Percentiles rank a stretch among this genome's conserved stretches.
Evolutionary conservation across 1,140 invertebrate genomes (phyloP).

Genomic region (Berghia stephanieae): DNA sequence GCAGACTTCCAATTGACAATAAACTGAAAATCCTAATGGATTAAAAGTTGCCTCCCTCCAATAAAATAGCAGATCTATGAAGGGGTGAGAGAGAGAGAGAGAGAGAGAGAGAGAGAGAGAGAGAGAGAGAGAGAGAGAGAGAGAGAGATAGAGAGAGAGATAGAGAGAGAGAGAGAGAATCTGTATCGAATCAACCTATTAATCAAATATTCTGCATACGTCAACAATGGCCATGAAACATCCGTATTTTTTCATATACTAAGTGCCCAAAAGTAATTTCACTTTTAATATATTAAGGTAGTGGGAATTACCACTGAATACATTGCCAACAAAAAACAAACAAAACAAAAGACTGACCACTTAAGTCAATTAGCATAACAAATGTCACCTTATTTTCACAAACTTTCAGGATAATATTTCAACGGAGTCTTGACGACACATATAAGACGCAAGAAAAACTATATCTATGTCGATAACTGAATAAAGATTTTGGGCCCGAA

Average conservation of each 20-base stretch:
- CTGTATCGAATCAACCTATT: not conserved
- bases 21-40: no score
- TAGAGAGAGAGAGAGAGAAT: conserved; percentile 8
- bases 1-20: no score
- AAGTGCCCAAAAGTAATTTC: not conserved
- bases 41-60: no score
- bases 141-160: not conserved
- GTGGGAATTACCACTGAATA: not conserved
- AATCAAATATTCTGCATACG: no score
- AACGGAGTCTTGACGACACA: no score
- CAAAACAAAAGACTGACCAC: not conserved
- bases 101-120: conserved; percentile 1
- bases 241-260: not conserved
- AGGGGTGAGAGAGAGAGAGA: conserved; percentile 14
- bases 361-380: no score
- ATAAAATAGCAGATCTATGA: no score
- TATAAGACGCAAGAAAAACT: no score
- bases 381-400: no score
- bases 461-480: no score
- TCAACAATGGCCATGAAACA: not conserved
- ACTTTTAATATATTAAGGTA: not conserved
- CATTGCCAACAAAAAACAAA: not conserved
- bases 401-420: no score
- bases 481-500: no score
- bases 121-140: not conserved